Base-by-base conservation (phyloP, 2,797 vertebrate genomes). In the Aldrovandia affinis region DNA sequence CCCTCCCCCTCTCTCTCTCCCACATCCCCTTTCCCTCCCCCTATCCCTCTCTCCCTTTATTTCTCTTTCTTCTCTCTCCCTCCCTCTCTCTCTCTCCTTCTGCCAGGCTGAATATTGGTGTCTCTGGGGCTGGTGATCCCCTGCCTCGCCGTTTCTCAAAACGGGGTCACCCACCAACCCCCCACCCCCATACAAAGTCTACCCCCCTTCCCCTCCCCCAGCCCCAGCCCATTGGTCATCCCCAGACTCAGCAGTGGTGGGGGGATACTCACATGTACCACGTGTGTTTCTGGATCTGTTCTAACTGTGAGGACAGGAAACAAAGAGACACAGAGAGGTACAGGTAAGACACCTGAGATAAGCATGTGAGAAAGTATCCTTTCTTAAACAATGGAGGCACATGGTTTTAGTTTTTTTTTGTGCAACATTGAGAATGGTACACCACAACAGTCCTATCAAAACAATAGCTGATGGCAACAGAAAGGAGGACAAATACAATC, bases 221-320 rank as follows among this genome's bases (percentile, higher is more conserved):
- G 47, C 59, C 47, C 57, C 14, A 54, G 18, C 81, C 39, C 20
- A 54, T 73, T 75, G 18, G 77, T 54, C 78, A 3, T 20, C 68
- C 12, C 28, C 28, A 73, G 70, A 68, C 1, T 63, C 52, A 4
- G 30, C 81, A 7, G 81, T 15, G 78, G 7, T 20, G 15, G 57
- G 75, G 33, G 54, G 68, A 87, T 97, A 99, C 98, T 99, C 93
- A 99, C 98, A 98, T 96, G 94, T 99, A 99, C 98, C 98, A 99
- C 86, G 96, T 97, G 93, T 99, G 98, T 96, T 99, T 99, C 97
- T 99, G 98, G 95, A 99, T 99, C 95, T 98, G 97, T 95, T 99
- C 98, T 93, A 99, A 95, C 98, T 99, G 97, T 87, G 92, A 94
- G 89, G 84, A 33, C 54, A 89, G 93, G 93, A 91, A 95, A 90